Conservation (phyloP, 1,140 invertebrate genomes). For the Eriocheir sinensis region DNA sequence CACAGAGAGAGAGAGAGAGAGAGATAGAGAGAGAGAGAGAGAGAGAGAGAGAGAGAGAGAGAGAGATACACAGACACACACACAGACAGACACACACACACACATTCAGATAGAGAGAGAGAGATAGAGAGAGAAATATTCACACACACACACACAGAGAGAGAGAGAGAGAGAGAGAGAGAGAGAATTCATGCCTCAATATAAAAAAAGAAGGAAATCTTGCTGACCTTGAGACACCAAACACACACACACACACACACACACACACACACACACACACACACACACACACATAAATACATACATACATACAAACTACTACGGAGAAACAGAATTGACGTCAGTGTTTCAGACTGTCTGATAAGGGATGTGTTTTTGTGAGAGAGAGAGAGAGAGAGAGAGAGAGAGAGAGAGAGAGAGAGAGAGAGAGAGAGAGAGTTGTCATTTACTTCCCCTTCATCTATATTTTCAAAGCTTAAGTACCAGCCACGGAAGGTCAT, state of each 20-base stretch:
- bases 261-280: too few species aligned
- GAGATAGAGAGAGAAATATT: too few species aligned
- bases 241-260: too few species aligned
- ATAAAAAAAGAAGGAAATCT: neutral
- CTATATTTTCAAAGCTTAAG: neutral
- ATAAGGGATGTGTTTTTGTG: too few species aligned
- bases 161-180: neutral
- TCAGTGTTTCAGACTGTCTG: too few species aligned
- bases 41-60: neutral
- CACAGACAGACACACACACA: neutral
- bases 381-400: conserved; percentile 10
- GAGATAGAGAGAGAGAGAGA: neutral
- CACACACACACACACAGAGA: too few species aligned
- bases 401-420: conserved; percentile 57
- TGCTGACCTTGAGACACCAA: too few species aligned
- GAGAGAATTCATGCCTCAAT: neutral
- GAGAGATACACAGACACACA: neutral
- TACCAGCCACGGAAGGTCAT: neutral
- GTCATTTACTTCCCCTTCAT: neutral
- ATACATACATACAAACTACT: neutral
- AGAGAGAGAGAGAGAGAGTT: conserved; percentile 44
- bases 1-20: neutral
- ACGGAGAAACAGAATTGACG: too few species aligned
- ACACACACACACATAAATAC: too few species aligned
- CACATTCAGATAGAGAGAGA: neutral